Base-by-base conservation (phyloP, 2,888 invertebrate genomes). In the Formica aserva region DNA sequence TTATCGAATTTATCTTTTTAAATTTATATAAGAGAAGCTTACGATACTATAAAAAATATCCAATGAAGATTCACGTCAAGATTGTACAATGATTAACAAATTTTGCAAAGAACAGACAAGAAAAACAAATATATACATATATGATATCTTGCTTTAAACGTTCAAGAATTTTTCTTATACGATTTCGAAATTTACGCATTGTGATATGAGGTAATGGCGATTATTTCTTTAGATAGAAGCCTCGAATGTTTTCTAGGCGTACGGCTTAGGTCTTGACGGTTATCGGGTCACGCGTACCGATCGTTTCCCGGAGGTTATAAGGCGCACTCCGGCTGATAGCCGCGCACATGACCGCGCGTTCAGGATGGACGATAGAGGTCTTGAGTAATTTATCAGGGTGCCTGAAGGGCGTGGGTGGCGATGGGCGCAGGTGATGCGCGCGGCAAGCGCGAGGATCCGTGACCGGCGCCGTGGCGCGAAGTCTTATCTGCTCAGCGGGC, bases 331-430 rank as follows among this genome's bases (percentile, higher is more conserved):
- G 87, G 87, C 86, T 83, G 92, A 91, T 91, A 91, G 88, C 87
- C 86, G 88, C 85, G 87, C 89, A 88, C 88, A 89, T 87, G 89
- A 88, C 86, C 85, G 86, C 83, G 82, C 83, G 84, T 85, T 52
- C 67, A 81, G 87, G 86, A 88, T 86, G 78, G 89, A 85, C 85
- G 86, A 86, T 85, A 84, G 85, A 85, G 91, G 91, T 93, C 91
- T 92, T 92, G 92, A 94, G 94, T 94, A 94, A 94, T 94, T 94
- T 94, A 94, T 94, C 94, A 94, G 93, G 88, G 88, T 88, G 92
- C 87, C 91, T 91, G 93, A 93, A 93, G 93, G 93, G 92, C 88
- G 90, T 91, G 92, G 91, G 91, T 90, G 89, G 89, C 89, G 88
- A 89, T 89, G 85, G 87, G 45, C 45, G 71, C 83, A 85, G 87